Evolutionary conservation across 1,140 invertebrate genomes (phyloP), one percentile per base, ranked within the genome.

Genomic region (Chironomus striatipennis): DNA sequence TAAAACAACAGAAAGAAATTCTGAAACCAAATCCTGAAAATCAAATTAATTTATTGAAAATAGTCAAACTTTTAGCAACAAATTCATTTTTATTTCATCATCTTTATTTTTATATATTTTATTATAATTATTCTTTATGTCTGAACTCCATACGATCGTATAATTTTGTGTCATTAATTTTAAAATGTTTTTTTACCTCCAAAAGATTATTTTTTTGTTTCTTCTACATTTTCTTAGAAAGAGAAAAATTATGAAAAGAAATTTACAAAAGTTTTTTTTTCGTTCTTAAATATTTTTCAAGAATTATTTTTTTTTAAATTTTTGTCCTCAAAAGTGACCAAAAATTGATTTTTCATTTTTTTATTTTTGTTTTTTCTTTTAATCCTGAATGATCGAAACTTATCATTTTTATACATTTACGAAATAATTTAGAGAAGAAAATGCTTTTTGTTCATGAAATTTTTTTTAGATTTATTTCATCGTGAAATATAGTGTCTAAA

Each of bases 141-240:
- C 65, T 70, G 65, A 70, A 70, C 65, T 70, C 65, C 65, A 70
- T 70, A 21, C 17, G 65, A 70, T 70, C 65, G 65, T 70, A 70
- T 70, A 70, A 70, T 70, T 70, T 70, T 70, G 65, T 70, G 65
- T 70, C 20, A 70, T 20, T 18, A 20, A 70, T 18, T 70, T 20
- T 70, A 18, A 70, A 20, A 18, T 70, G n/a, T 70, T 70, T 70
- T 70, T 70, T 57, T 57, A 57, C 47, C 47, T 57, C 47, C 47
- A 57, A 57, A 57, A 57, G 47, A 57, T 57, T 57, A 57, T 57
- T 57, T 57, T 57, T 57, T 57, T 34, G 24, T 34, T 34, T 34
- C 24, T 34, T 57, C 47, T 57, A 57, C 47, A 57, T 57, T 57
- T 57, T 57, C 47, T 57, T 57, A 57, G 47, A 57, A 57, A 57